These are phyloP conservation scores for Ateles fusciceps DNA, from an alignment of 2,797 vertebrate genomes.

Conservation along the genomic window DNA sequence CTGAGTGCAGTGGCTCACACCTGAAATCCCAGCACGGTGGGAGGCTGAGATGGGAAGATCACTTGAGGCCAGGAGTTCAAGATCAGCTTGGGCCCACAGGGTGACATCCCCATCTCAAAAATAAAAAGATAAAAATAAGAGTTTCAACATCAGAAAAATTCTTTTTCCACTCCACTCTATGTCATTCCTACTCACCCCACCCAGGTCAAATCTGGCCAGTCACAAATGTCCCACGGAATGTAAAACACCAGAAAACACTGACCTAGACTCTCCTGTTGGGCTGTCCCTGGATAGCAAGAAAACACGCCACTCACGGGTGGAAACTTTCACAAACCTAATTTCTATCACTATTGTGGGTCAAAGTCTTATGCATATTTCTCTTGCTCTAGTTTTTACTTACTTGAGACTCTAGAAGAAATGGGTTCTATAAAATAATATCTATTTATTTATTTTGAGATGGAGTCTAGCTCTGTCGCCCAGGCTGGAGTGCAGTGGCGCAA, in stretches of 20 bases:
- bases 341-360: conserved; percentile 45
- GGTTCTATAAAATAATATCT: not conserved
- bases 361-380: not conserved
- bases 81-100: not conserved
- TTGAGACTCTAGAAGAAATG: not conserved
- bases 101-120: not conserved
- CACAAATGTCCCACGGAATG: not conserved
- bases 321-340: conserved; percentile 58
- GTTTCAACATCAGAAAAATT: not conserved
- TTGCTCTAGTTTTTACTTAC: conserved; percentile 40
- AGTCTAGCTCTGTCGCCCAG: no score
- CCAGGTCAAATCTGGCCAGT: not conserved
- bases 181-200: not conserved
- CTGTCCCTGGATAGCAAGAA: not conserved
- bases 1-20: not conserved
- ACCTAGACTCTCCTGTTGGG: not conserved
- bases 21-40: not conserved
- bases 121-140: not conserved
- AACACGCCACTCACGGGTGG: not conserved
- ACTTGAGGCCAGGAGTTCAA: not conserved
- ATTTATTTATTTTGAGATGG: not conserved
- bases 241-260: not conserved
- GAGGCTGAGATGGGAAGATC: not conserved
- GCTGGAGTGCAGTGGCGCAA: no score
- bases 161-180: not conserved